phyloP scores from a whole-genome alignment of 2,113 vertebrate genomes.

The Mohoua ochrocephala region DNA sequence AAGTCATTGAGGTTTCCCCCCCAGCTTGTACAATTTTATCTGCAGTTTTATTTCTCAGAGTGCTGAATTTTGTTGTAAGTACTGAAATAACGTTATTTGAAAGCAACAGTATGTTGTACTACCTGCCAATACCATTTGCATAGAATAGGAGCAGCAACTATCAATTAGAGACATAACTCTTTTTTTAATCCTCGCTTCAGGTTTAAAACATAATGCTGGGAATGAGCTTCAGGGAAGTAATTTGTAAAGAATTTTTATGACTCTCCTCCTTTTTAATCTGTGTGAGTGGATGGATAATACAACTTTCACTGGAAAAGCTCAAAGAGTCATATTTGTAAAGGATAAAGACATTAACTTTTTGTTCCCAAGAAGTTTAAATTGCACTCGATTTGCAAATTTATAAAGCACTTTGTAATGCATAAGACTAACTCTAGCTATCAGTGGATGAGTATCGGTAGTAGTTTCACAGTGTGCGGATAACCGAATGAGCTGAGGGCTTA shows the following conservation, averaged over 20 bases:
- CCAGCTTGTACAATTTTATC: background rate
- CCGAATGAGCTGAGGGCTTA: background rate
- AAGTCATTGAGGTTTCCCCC: background rate
- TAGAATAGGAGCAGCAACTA: background rate
- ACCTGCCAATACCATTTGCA: background rate
- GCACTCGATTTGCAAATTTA: background rate
- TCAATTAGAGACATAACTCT: background rate
- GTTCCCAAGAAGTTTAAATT: background rate
- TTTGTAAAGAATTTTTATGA: background rate
- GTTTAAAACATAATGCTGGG: background rate
- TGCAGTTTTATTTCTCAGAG: background rate
- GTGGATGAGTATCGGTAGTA: background rate
- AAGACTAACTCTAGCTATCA: background rate
- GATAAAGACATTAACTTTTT: slow-evolving; percentile 22
- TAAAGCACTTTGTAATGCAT: background rate
- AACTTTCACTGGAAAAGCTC: slow-evolving; percentile 1
- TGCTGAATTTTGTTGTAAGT: background rate
- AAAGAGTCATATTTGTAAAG: background rate
- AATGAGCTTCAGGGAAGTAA: background rate
- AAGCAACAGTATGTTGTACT: background rate
- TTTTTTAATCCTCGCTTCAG: background rate
- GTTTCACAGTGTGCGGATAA: background rate
- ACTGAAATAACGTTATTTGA: background rate
- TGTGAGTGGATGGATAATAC: background rate
- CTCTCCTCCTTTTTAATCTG: background rate